Base-by-base conservation (phyloP, 2,113 vertebrate species). In the Stigmatopora nigra region DNA sequence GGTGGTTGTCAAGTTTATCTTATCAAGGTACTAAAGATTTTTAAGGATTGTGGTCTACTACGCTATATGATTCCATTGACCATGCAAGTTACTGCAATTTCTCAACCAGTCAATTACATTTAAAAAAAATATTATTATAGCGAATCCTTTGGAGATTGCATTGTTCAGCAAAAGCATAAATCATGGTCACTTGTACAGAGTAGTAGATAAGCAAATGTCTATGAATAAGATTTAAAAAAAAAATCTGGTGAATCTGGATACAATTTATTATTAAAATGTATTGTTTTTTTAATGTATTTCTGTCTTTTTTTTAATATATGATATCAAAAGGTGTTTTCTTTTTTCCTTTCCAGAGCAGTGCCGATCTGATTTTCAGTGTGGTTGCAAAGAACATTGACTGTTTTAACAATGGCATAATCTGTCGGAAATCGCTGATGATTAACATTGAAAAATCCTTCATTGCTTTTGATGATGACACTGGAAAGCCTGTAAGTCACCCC, bases 1-100 rank as follows among this genome's bases (percentile, higher is more conserved):
- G 95, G 95, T 1, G 84, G 89, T 0, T 99, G 97, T 79, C 95
- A 94, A 79, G 91, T 93, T 49, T 93, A 95, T 72, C 87, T 99
- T 2, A 77, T 96, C 1, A 97, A 98, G 96, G 97, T 99, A 12
- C 17, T 9, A 63, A 60, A 58, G 44, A 13, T 49, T 11, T 45
- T 11, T 14, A 16, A 45, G 8, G 49, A 12, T 11, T 38, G 20
- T 17, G 45, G 22, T 47, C 61, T n/a, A 60, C 2, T 7, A 35
- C 11, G 49, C 9, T 48, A 49, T 51, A n/a, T 10, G 48, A 10
- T 51, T n/a, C 2, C 9, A 8, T n/a, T 11, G 22, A 53, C 51
- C 17, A 22, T 13, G 22, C 11, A 12, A 9, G 19, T 53, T 17
- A 53, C 1, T 53, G 51, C 51, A 53, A 20, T 13, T 22, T 7